Percentiles rank a stretch among this genome's conserved stretches.
Conservation (phyloP, 2,797 vertebrate species). For the Todus mexicanus region DNA sequence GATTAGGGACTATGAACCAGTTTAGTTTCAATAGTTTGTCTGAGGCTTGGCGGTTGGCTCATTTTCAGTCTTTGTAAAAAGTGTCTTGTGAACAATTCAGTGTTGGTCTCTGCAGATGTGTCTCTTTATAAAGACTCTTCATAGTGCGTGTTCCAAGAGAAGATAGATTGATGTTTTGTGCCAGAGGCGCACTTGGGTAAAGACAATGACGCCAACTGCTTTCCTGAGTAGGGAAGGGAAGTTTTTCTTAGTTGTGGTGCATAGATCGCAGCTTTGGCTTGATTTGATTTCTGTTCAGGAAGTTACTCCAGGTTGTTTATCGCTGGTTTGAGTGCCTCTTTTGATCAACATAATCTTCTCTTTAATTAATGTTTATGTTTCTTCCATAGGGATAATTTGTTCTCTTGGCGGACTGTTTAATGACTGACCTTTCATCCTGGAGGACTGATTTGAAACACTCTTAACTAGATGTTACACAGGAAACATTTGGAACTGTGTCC, state of each 20-base stretch:
- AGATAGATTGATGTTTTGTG: background rate
- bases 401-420: slow-evolving; percentile 27
- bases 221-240: background rate
- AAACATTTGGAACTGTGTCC: background rate
- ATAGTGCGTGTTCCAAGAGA: background rate
- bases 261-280: background rate
- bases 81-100: background rate
- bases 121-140: background rate
- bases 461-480: background rate
- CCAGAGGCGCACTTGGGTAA: background rate
- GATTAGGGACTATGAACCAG: background rate
- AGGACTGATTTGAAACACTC: background rate
- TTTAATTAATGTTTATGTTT: slow-evolving; percentile 17
- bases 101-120: background rate
- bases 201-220: background rate
- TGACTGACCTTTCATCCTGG: background rate
- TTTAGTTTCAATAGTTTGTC: background rate
- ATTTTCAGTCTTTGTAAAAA: background rate
- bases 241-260: background rate
- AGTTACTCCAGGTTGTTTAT: slow-evolving; percentile 16
- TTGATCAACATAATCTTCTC: slow-evolving; percentile 4
- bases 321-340: background rate
- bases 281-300: background rate
- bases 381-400: background rate
- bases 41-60: background rate